Evolutionary conservation across 2,113 vertebrate species (phyloP), one percentile per base, ranked within the genome.

Genomic region (Falcunculus frontatus): DNA sequence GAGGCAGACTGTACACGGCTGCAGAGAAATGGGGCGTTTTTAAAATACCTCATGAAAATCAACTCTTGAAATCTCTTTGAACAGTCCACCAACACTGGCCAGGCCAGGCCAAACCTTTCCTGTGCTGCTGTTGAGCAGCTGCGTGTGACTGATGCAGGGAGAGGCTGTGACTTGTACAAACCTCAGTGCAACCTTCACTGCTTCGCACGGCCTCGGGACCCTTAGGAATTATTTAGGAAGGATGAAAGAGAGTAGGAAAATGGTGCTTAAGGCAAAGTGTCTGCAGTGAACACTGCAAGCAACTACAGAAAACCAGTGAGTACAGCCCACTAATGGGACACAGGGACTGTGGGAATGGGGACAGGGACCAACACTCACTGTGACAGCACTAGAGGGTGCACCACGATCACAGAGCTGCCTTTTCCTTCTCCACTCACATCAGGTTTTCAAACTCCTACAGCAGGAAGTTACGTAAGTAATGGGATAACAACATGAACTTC

Each of bases 311-410:
- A 65, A 70, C 1, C 3, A 6, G 74, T 7, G 39, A 62, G 46
- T 20, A 11, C 32, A 35, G 11, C 22, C 35, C 60, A 18, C 7
- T 13, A 33, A 33, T 2, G 77, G 67, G 33, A n/a, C 1, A 23
- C 29, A 41, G 74, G 56, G 52, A 7, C 37, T 57, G 57, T 37
- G 62, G n/a, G 37, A 59, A 50, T 52, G 62, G 37, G 60, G 83
- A 49, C 35, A 29, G 35, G 8, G 32, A 11, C 12, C 23, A 65
- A 30, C 46, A 4, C 47, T 47, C 2, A 27, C 41, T 90, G 94
- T 69, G 70, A 50, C 68, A 76, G 81, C 97, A 93, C 95, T 94
- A 97, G 96, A 96, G 97, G 95, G 96, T 59, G 87, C 80, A 62
- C 25, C 44, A 37, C 0, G 4, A 80, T 37, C 41, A 69, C 22